A percentile compares a stretch with the other conserved stretches of the same genome.
Conservation (phyloP, 1,140 invertebrate genomes). For the Holotrichia oblita region DNA sequence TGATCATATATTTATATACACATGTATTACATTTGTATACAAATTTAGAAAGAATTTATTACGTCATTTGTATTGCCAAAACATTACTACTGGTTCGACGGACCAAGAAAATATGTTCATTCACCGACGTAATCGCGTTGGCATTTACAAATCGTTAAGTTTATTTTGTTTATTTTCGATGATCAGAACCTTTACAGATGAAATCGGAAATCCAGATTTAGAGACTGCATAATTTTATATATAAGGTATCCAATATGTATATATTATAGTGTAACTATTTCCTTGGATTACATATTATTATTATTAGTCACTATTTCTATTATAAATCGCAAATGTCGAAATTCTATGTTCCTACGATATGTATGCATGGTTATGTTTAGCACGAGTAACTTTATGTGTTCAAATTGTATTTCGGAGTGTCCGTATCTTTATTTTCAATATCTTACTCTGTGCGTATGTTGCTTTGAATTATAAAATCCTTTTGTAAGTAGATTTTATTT, state of each 20-base stretch:
- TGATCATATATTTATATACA: too few relatives aligned
- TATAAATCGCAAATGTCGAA: not conserved
- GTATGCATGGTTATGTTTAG: not conserved
- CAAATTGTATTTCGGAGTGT: too few relatives aligned
- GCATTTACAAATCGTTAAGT: not conserved
- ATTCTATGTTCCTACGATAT: not conserved
- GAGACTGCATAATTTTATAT: not conserved
- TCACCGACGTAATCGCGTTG: not conserved
- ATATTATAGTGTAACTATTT: not conserved
- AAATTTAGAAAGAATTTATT: not conserved
- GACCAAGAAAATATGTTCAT: constrained; percentile 14
- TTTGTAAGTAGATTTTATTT: not conserved
- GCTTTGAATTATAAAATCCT: not conserved
- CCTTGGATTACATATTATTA: not conserved
- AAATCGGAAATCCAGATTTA: not conserved
- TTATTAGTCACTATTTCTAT: not conserved
- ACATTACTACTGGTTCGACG: not conserved
- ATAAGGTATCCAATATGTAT: too few relatives aligned
- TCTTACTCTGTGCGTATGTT: not conserved
- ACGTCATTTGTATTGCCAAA: not conserved
- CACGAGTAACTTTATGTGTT: too few relatives aligned
- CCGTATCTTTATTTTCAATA: too few relatives aligned
- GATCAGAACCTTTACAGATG: not conserved
- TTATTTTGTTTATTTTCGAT: constrained; percentile 12
- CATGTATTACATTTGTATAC: too few relatives aligned